Conservation (phyloP, 2,888 invertebrate species). For the Lithophane leautieri region DNA sequence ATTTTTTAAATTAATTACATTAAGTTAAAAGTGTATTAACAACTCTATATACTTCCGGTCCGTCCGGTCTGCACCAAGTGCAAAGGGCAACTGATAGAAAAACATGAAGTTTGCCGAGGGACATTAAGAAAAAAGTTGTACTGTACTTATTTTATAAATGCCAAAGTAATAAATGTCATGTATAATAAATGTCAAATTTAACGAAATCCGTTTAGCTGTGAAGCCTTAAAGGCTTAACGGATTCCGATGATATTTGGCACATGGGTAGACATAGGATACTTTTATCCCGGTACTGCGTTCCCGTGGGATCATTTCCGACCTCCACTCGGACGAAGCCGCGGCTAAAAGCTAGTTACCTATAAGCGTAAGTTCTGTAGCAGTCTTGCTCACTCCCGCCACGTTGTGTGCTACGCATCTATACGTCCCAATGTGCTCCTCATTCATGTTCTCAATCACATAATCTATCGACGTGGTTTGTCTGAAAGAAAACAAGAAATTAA, state of each 20-base stretch:
- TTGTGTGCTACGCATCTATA: slow-evolving; percentile 81
- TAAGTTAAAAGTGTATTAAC: no score
- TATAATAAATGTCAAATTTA: background rate
- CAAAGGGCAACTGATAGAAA: no score
- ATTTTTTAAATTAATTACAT: no score
- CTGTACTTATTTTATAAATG: background rate
- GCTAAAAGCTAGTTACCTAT: slow-evolving; percentile 58
- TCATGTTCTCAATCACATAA: slow-evolving; percentile 80
- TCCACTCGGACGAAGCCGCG: no score
- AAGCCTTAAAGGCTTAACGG: background rate
- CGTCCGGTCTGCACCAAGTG: no score
- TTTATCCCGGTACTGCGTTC: background rate
- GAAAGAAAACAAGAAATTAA: slow-evolving; percentile 32
- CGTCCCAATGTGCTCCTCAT: slow-evolving; percentile 76
- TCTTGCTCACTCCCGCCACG: slow-evolving; percentile 75
- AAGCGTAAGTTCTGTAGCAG: slow-evolving; percentile 73
- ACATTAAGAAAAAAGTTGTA: no score
- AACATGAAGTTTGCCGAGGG: no score
- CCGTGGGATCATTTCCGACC: no score
- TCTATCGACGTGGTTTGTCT: slow-evolving; percentile 85
- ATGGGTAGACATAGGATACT: background rate
- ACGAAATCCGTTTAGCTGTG: no score
- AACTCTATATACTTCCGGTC: no score
- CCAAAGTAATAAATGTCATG: no score
- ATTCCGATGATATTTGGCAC: background rate